Percentiles rank a stretch among this genome's conserved stretches.
These are phyloP conservation scores for Phyllostomus discolor DNA, from an alignment of 2,113 vertebrate species.

Conservation along the genomic window DNA sequence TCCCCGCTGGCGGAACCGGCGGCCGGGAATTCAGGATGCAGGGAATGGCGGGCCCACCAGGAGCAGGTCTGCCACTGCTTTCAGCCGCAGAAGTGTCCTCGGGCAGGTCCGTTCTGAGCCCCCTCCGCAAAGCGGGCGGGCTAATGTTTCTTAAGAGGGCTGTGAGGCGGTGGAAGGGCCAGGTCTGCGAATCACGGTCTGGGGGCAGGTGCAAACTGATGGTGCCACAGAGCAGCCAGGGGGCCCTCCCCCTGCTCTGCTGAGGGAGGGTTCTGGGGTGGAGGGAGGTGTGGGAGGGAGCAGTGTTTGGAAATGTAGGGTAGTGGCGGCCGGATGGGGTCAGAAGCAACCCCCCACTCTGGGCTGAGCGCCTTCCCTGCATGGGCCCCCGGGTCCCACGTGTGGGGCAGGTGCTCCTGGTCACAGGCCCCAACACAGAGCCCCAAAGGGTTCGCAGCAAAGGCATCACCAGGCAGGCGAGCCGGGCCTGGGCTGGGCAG, in stretches of 20 bases:
- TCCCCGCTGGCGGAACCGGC: fast-evolving
- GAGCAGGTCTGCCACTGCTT: neutral
- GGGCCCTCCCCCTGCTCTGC: neutral
- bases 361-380: neutral
- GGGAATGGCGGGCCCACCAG: fast-evolving
- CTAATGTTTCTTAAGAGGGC: neutral
- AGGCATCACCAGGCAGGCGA: neutral
- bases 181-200: neutral
- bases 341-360: neutral
- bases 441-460: neutral
- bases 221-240: neutral
- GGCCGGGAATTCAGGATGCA: fast-evolving
- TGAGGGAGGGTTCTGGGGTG: neutral
- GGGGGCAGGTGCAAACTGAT: neutral
- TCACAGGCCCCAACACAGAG: neutral
- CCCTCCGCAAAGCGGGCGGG: neutral
- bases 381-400: fast-evolving
- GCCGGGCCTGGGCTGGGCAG: neutral
- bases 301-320: neutral
- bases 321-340: neutral
- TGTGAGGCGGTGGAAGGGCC: neutral
- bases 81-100: neutral
- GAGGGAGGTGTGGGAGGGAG: neutral
- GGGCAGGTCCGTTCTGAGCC: neutral
- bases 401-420: no score